Evolutionary conservation across 2,888 invertebrate genomes (phyloP), one percentile per base, ranked within the genome.

Genomic region (Hypolimnas misippus): DNA sequence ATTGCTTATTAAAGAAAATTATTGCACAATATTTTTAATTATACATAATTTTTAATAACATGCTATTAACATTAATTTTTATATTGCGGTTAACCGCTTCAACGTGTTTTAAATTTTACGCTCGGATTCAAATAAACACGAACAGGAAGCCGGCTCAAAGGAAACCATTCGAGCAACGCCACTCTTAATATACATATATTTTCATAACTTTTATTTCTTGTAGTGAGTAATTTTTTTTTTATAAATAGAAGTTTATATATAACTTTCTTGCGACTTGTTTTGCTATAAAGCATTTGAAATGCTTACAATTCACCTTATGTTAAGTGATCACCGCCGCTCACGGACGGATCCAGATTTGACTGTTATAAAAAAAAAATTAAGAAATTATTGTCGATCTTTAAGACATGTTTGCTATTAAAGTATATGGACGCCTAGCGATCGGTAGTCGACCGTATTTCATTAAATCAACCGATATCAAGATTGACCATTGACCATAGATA

Each of bases 111-210:
- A 25, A 46, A 21, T 12, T 46, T 21, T 19, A 17, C n/a, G 46
- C 21, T 1, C n/a, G 46, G 19, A 21, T 46, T 21, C 21, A 25
- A 10, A 46, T 46, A 46, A 46, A 46, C 16, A 46, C n/a, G n/a
- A 4, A 21, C 19, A 10, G 46, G 21, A n/a, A 46, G 3, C 21
- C 8, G 1, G 21, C 21, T 46, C 46, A 46, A 46, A 46, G 46
- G 46, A 25, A 46, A 21, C 21, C 46, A 46, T 46, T 46, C 21
- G 21, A 19, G 46, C 46, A 21, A 21, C 46, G 21, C 5, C 46
- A 46, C 21, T 46, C 25, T 46, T 14, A 14, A 14, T 40, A 46
- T 42, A 3, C 16, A 10, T 42, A 46, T 25, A 12, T 46, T n/a
- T 46, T 21, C n/a, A 6, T 21, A 21, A 46, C 21, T 46, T 46